Percentiles rank a stretch among this genome's conserved stretches.
phyloP scores from a whole-genome alignment of 2,797 vertebrate species.

The Neosalanx taihuensis region DNA sequence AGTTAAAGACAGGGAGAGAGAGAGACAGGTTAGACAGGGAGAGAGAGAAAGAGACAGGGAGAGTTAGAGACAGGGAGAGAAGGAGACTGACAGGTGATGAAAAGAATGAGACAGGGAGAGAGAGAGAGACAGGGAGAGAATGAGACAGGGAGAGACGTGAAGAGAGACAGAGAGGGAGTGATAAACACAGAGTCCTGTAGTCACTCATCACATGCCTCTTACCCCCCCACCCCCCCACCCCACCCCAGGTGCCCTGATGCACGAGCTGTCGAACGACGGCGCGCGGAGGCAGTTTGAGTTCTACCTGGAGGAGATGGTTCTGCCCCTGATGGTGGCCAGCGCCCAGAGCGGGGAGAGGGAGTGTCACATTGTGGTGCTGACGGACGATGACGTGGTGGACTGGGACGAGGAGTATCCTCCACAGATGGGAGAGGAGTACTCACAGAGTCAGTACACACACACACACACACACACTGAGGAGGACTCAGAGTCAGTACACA shows the following conservation, averaged over 20 bases:
- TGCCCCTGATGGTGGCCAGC: constrained; percentile 96
- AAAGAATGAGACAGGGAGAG: too few species aligned
- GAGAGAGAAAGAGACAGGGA: too few species aligned
- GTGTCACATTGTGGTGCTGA: constrained; percentile 97
- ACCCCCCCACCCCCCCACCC: neutral
- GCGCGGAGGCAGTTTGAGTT: constrained; percentile 94
- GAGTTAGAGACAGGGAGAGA: too few species aligned
- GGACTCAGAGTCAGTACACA: too few species aligned
- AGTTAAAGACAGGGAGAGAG: too few species aligned
- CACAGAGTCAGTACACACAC: constrained; percentile 82
- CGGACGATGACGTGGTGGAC: constrained; percentile 96
- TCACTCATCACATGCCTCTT: neutral
- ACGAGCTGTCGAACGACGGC: constrained; percentile 96
- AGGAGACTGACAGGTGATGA: too few species aligned
- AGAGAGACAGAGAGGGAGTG: too few species aligned
- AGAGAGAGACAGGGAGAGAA: too few species aligned
- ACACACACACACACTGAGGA: too few species aligned
- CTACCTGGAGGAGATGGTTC: constrained; percentile 98
- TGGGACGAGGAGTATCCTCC: constrained; percentile 98
- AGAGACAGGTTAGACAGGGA: neutral
- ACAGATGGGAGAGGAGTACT: constrained; percentile 99
- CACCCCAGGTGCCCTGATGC: constrained; percentile 92
- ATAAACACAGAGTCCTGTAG: too few species aligned
- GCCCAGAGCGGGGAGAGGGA: constrained; percentile 95
- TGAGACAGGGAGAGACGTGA: neutral